Percentiles rank a stretch among this genome's conserved stretches.
phyloP scores from a whole-genome alignment of 2,113 vertebrate genomes.

The Piaya cayana region DNA sequence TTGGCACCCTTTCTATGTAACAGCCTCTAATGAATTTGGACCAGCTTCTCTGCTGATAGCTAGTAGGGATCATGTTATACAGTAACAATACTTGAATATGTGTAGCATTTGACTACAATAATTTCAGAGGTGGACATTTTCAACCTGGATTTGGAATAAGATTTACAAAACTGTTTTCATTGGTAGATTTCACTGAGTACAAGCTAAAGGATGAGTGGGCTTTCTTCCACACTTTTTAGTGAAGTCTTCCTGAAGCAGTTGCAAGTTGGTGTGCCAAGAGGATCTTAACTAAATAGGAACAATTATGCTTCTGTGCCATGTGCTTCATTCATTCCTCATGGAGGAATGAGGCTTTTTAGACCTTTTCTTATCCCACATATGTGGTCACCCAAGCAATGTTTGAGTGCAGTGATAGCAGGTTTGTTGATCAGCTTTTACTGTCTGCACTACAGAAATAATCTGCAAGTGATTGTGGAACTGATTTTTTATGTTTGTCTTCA shows the following conservation, averaged over 20 bases:
- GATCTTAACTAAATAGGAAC: neutral
- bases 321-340: neutral
- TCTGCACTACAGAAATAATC: neutral
- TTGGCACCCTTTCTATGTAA: neutral
- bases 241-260: neutral
- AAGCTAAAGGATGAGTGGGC: neutral
- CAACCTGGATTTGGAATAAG: neutral
- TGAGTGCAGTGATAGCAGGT: neutral
- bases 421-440: neutral
- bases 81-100: neutral
- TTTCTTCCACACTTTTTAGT: neutral
- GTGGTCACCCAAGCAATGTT: neutral
- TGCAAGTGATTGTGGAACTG: neutral
- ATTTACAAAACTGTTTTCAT: neutral
- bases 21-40: conserved; percentile 37
- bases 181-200: neutral
- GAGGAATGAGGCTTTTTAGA: neutral
- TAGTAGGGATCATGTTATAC: neutral
- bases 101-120: neutral
- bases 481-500: conserved; percentile 23
- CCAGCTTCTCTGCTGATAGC: neutral
- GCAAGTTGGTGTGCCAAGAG: neutral
- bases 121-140: neutral
- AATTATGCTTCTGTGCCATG: neutral
- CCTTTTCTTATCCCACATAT: neutral